Percentiles rank a stretch among this genome's conserved stretches.
Conservation (phyloP, 2,113 vertebrate genomes). For the Cyprinodon tularosa region DNA sequence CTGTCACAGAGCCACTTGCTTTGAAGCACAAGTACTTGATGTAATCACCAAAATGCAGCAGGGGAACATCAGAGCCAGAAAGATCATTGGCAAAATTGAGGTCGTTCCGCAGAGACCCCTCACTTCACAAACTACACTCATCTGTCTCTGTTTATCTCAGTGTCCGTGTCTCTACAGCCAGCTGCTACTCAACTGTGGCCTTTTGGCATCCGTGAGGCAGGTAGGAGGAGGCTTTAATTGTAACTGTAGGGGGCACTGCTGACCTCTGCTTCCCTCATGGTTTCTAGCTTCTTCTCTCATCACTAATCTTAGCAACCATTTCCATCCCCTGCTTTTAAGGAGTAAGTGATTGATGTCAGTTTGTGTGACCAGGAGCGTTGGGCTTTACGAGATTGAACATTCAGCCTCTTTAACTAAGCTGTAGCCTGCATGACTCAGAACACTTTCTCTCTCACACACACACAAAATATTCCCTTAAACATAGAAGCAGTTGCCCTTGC, state of each 20-base stretch:
- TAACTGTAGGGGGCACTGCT: constrained; percentile 69
- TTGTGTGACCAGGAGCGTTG: constrained; percentile 19
- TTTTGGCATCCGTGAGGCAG: constrained; percentile 41
- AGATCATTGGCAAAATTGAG: constrained; percentile 53
- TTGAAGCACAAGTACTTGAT: constrained; percentile 55
- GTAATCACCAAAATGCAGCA: constrained; percentile 49
- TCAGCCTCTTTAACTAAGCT: constrained; percentile 60
- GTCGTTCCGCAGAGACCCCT: constrained; percentile 38
- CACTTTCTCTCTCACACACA: not conserved
- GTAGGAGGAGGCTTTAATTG: not conserved
- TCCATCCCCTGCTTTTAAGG: constrained; percentile 45
- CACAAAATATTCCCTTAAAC: constrained; percentile 31
- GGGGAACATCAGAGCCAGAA: constrained; percentile 35
- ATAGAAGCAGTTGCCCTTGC: constrained; percentile 56
- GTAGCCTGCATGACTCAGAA: constrained; percentile 11
- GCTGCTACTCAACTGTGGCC: constrained; percentile 30
- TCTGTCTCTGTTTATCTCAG: constrained; percentile 39
- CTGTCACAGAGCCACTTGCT: constrained; percentile 49
- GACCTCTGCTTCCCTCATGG: constrained; percentile 49
- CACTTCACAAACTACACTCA: constrained; percentile 40
- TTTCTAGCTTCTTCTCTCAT: constrained; percentile 36
- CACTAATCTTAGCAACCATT: constrained; percentile 22
- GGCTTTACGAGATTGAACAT: constrained; percentile 60
- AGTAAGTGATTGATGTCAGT: constrained; percentile 51
- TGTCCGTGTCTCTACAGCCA: constrained; percentile 33